phyloP scores from a whole-genome alignment of 2,113 vertebrate genomes.

The Leucosticte australis region DNA sequence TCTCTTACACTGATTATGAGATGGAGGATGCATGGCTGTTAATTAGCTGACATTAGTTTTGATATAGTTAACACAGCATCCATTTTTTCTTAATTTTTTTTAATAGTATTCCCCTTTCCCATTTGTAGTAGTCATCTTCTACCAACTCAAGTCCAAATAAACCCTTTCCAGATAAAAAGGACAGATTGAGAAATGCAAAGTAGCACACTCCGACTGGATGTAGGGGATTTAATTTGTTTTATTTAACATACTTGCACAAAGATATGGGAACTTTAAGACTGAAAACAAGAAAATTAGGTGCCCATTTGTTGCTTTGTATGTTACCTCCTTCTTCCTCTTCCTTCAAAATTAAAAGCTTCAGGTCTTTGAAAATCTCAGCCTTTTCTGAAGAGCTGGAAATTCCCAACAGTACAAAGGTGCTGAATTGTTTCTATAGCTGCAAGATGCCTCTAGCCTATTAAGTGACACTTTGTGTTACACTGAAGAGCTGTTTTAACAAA shows the following conservation, averaged over 20 bases:
- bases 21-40: constrained; percentile 5
- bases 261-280: background rate
- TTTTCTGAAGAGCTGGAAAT: background rate
- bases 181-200: background rate
- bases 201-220: background rate
- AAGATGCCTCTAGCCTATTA: background rate
- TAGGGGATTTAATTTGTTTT: background rate
- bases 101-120: background rate
- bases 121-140: background rate
- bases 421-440: background rate
- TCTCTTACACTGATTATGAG: background rate
- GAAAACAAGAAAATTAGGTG: background rate
- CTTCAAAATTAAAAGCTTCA: background rate
- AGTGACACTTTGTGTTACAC: background rate
- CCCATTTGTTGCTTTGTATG: background rate
- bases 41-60: background rate
- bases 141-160: background rate
- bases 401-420: background rate
- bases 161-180: background rate
- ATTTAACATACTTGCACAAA: background rate
- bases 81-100: background rate
- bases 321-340: background rate
- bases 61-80: background rate
- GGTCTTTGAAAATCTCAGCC: background rate
- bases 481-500: background rate